phyloP scores from a whole-genome alignment of 1,140 invertebrate genomes.

The Gryon sp. region DNA sequence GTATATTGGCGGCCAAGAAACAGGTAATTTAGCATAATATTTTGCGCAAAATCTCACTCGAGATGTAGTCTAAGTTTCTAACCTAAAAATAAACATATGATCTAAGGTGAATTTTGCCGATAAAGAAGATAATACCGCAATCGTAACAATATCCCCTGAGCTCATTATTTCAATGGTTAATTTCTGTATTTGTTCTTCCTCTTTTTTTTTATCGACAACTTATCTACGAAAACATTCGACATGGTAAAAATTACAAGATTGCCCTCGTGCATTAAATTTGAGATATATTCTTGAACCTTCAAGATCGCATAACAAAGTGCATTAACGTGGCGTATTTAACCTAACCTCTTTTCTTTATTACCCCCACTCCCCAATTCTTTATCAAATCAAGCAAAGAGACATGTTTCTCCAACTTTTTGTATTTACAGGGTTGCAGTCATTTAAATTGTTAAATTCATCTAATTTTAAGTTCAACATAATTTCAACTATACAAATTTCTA shows the following conservation, averaged over 20 bases:
- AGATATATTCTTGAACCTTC: conserved; percentile 60
- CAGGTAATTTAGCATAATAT: no score
- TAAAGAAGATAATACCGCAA: no score
- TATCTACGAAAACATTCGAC: conserved; percentile 64
- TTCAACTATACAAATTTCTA: no score
- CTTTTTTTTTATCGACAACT: conserved; percentile 56
- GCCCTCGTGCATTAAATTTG: conserved; percentile 67
- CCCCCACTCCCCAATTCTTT: background rate
- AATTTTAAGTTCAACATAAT: no score
- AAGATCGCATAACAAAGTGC: conserved; percentile 63
- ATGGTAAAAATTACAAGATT: conserved; percentile 66
- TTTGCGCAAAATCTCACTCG: no score
- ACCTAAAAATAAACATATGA: no score
- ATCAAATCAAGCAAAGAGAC: background rate
- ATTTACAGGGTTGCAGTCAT: no score
- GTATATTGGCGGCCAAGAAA: no score
- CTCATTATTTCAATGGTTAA: conserved; percentile 15
- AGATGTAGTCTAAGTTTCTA: no score
- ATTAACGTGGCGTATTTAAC: conserved; percentile 57
- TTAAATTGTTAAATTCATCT: no score
- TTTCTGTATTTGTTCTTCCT: conserved; percentile 2
- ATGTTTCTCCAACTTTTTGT: background rate
- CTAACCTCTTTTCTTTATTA: conserved; percentile 12
- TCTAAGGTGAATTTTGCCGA: no score
- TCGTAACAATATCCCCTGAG: conserved; percentile 48